These are phyloP conservation scores for Meteorus cinctellus DNA, from an alignment of 2,888 invertebrate species.

Conservation along the genomic window DNA sequence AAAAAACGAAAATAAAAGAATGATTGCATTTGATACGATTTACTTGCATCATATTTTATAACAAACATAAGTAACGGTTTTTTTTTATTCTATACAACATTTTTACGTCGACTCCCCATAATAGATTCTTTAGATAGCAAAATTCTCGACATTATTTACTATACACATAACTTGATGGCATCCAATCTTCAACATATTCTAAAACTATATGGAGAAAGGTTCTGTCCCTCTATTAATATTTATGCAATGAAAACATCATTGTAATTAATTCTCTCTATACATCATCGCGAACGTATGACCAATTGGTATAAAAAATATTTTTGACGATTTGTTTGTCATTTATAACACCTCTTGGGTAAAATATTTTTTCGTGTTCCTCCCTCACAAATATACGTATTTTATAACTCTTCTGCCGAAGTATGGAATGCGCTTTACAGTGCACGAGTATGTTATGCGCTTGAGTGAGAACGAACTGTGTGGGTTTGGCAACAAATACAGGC, in stretches of 20 bases:
- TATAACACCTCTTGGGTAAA: conserved; percentile 1
- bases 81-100: conserved; percentile 29
- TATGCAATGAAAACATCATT: conserved; percentile 31
- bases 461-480: neutral
- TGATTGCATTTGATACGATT: conserved; percentile 35
- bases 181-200: conserved; percentile 20
- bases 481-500: neutral
- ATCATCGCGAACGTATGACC: conserved; percentile 13
- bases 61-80: conserved; percentile 42
- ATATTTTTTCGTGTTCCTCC: conserved; percentile 4
- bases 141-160: conserved; percentile 40
- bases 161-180: conserved; percentile 31
- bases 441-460: neutral
- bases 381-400: neutral
- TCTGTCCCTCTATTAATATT: conserved; percentile 31
- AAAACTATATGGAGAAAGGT: conserved; percentile 40
- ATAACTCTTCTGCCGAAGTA: conserved; percentile 13
- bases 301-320: conserved; percentile 50
- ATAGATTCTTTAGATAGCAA: conserved; percentile 27
- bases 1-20: conserved; percentile 34
- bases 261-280: conserved; percentile 23
- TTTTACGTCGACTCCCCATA: conserved; percentile 3
- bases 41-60: conserved; percentile 36
- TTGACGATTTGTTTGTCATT: conserved; percentile 12
- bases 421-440: neutral